phyloP scores from a whole-genome alignment of 2,888 invertebrate species.

The Galerucella pusilla region DNA sequence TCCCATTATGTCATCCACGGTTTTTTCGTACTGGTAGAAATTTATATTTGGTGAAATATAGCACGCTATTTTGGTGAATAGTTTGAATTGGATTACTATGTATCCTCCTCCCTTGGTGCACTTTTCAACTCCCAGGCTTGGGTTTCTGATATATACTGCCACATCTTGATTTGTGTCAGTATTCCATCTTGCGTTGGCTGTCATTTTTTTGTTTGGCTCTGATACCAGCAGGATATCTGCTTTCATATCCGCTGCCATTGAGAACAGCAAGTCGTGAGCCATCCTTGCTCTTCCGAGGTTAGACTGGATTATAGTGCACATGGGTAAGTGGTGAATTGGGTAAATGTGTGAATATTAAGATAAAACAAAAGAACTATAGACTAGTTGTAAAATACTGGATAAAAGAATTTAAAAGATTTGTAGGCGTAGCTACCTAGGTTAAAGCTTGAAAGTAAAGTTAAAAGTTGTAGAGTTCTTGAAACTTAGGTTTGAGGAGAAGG shows the following conservation, averaged over 20 bases:
- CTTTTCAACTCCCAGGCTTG: not conserved
- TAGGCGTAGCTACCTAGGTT: too few relatives aligned
- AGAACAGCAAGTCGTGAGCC: not conserved
- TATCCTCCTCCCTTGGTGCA: not conserved
- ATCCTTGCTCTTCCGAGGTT: not conserved
- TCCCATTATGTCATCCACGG: too few relatives aligned
- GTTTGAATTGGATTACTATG: not conserved
- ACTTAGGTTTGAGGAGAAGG: too few relatives aligned
- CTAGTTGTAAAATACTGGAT: too few relatives aligned
- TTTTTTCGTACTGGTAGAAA: too few relatives aligned
- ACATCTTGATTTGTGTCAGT: not conserved
- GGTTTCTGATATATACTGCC: conserved; percentile 2
- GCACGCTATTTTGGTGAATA: too few relatives aligned
- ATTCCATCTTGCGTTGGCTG: not conserved
- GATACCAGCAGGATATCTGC: not conserved
- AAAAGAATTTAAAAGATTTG: too few relatives aligned
- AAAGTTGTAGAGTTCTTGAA: too few relatives aligned
- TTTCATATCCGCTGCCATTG: not conserved
- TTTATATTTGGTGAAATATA: too few relatives aligned
- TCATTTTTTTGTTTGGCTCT: not conserved
- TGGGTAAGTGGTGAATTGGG: not conserved
- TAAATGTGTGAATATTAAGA: too few relatives aligned
- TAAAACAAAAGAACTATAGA: too few relatives aligned
- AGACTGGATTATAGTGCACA: not conserved
- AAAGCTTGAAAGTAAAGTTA: too few relatives aligned